These are phyloP conservation scores for Ophioninae sp. DNA, from an alignment of 2,888 invertebrate genomes.

Conservation along the genomic window DNA sequence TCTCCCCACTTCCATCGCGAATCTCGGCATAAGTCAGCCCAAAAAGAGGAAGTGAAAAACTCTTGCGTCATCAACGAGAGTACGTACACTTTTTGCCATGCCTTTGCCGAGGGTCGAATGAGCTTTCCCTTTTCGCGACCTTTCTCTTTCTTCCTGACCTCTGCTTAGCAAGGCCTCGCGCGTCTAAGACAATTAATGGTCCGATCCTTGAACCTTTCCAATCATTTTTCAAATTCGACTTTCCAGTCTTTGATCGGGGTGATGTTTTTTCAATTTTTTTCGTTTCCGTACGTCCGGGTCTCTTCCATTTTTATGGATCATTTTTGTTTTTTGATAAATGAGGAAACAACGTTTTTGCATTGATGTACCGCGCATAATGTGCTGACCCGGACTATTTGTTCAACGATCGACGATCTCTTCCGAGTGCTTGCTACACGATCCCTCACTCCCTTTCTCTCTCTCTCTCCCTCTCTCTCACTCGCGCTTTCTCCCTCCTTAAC, in stretches of 20 bases:
- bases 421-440: conserved; percentile 20
- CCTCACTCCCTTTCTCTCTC: conserved; percentile 14
- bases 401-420: conserved; percentile 39
- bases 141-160: conserved; percentile 53
- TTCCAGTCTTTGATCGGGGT: not conserved
- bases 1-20: conserved; percentile 38
- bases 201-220: conserved; percentile 64
- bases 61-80: conserved; percentile 52
- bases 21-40: conserved; percentile 45
- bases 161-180: conserved; percentile 76
- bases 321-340: not conserved
- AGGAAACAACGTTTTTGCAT: not conserved
- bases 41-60: conserved; percentile 64
- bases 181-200: conserved; percentile 77
- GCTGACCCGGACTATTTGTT: conserved; percentile 34
- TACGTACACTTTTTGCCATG: conserved; percentile 73
- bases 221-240: conserved; percentile 36
- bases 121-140: conserved; percentile 78
- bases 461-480: conserved; percentile 1
- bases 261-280: not conserved
- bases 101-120: conserved; percentile 67
- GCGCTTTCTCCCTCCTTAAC: not conserved
- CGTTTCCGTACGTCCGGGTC: not conserved
- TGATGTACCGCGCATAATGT: conserved; percentile 12
- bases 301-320: not conserved